A percentile compares a stretch with the other conserved stretches of the same genome.
Evolutionary conservation across 2,797 vertebrate species (phyloP).

Genomic region (Ateles fusciceps): DNA sequence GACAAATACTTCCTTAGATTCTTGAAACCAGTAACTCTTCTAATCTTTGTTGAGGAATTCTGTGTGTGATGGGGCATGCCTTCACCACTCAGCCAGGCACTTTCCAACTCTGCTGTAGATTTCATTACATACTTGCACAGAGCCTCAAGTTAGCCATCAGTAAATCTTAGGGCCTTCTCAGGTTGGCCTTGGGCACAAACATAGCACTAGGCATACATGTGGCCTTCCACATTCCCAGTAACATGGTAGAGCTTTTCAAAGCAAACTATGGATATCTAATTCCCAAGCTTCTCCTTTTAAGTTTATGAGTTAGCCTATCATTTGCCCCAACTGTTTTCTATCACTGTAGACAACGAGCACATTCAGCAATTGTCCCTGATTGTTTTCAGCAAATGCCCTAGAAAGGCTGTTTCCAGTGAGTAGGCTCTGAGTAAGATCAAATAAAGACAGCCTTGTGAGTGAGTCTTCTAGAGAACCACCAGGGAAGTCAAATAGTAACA

Average conservation of each 20-base stretch:
- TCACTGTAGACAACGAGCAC: not conserved
- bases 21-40: not conserved
- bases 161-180: not conserved
- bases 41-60: not conserved
- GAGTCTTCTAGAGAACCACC: not conserved
- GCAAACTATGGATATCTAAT: not conserved
- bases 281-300: not conserved
- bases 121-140: not conserved
- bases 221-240: not conserved
- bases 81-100: too few relatives aligned
- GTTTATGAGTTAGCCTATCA: not conserved
- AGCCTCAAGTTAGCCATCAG: not conserved
- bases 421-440: not conserved
- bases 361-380: not conserved
- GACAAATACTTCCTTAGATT: not conserved
- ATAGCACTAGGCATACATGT: too few relatives aligned
- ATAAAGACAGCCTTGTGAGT: not conserved
- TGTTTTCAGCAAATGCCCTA: not conserved
- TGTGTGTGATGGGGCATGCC: not conserved
- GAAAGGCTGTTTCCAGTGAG: not conserved
- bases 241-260: not conserved
- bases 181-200: too few relatives aligned
- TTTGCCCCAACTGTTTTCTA: not conserved
- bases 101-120: not conserved
- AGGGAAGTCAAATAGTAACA: not conserved